Evolutionary conservation across 64 coral and sea anemone genomes (phyloP).

Genomic region (Montipora cactus): DNA sequence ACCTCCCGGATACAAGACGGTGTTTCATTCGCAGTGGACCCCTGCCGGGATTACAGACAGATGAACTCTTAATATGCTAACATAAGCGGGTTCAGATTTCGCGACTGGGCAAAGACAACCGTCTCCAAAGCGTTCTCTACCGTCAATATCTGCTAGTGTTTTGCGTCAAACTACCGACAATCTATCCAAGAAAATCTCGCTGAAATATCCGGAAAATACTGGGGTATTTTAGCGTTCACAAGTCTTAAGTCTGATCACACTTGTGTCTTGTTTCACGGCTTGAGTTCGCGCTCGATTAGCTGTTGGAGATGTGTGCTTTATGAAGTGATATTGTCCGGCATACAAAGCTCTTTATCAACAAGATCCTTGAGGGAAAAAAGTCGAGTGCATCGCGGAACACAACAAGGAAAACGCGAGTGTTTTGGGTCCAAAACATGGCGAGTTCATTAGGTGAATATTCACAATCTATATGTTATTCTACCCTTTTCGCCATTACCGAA

Average conservation of each 20-base stretch:
- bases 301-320: conserved; percentile 29
- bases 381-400: neutral
- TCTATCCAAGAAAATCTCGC: neutral
- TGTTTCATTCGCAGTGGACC: neutral
- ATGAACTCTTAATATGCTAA: neutral
- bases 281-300: neutral
- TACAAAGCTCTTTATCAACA: neutral
- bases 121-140: neutral
- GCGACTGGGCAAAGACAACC: neutral
- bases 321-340: neutral
- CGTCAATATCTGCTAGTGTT: neutral
- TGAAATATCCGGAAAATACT: neutral
- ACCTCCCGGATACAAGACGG: conserved; percentile 13
- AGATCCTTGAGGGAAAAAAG: neutral
- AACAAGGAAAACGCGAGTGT: neutral
- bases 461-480: conserved; percentile 2
- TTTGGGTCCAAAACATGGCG: conserved; percentile 59
- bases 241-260: neutral
- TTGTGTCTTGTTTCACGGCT: conserved; percentile 20
- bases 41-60: conserved; percentile 4
- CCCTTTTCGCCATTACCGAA: neutral
- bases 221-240: neutral
- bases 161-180: neutral
- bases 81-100: conserved; percentile 23
- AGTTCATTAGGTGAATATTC: conserved; percentile 87